These are phyloP conservation scores for Miopithecus talapoin DNA, from an alignment of 2,797 vertebrate species.

Conservation along the genomic window DNA sequence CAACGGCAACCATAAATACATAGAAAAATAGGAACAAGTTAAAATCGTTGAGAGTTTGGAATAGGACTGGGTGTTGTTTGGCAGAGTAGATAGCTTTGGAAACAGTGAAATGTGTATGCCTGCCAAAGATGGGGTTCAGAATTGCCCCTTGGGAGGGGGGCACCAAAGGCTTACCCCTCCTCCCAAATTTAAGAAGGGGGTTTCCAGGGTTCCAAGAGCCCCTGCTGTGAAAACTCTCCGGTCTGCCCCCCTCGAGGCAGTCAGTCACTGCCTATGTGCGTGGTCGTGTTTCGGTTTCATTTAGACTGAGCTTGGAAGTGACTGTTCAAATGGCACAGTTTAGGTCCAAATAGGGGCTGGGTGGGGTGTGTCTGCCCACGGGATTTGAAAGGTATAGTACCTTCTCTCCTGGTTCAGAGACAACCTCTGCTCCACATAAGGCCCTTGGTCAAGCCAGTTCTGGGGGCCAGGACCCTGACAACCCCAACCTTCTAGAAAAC, in stretches of 20 bases:
- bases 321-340: slow-evolving; percentile 83
- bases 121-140: slow-evolving; percentile 63
- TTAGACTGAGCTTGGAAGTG: slow-evolving; percentile 75
- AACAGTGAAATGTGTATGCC: slow-evolving; percentile 71
- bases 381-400: slow-evolving; percentile 73
- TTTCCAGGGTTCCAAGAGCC: background rate
- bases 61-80: slow-evolving; percentile 72
- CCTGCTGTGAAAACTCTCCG: background rate
- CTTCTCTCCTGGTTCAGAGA: slow-evolving; percentile 72
- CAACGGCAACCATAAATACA: slow-evolving; percentile 77
- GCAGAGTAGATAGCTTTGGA: slow-evolving; percentile 74
- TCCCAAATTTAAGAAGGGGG: slow-evolving; percentile 32
- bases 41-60: slow-evolving; percentile 32
- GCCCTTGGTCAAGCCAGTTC: background rate
- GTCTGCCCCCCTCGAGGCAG: background rate
- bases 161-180: background rate
- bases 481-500: background rate
- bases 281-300: background rate
- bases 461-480: background rate
- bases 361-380: slow-evolving; percentile 50
- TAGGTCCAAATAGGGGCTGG: slow-evolving; percentile 44
- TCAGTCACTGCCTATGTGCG: slow-evolving; percentile 42
- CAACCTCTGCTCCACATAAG: background rate
- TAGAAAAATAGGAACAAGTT: slow-evolving; percentile 69
- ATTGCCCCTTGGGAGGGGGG: background rate